Conservation (phyloP, 2,888 invertebrate species). For the Trimorus sp. region DNA sequence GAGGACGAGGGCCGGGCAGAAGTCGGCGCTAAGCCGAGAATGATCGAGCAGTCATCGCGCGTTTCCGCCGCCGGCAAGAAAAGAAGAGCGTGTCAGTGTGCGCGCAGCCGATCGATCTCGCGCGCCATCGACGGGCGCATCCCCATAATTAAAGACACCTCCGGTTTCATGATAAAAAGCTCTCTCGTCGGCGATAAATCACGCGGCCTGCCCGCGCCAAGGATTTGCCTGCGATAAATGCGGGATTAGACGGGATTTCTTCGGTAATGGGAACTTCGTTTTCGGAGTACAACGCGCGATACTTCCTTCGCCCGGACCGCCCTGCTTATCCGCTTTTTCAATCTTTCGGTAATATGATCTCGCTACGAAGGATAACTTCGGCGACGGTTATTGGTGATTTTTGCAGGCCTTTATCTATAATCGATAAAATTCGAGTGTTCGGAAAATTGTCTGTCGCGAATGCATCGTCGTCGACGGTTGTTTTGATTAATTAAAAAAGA, state of each 20-base stretch:
- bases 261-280: constrained; percentile 57
- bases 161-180: constrained; percentile 61
- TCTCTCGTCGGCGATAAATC: constrained; percentile 61
- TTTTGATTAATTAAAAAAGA: too few species aligned
- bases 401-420: too few species aligned
- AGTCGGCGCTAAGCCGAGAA: constrained; percentile 73
- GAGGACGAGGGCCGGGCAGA: constrained; percentile 48
- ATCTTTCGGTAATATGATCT: constrained; percentile 9
- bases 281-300: constrained; percentile 39
- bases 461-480: too few species aligned
- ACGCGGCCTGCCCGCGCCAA: constrained; percentile 48
- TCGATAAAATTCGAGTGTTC: too few species aligned
- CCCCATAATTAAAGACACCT: constrained; percentile 63
- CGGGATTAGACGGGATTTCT: constrained; percentile 58
- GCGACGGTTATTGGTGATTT: too few species aligned
- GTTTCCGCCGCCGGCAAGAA: constrained; percentile 42
- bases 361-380: too few species aligned
- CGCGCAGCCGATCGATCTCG: constrained; percentile 70
- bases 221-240: constrained; percentile 64
- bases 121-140: constrained; percentile 54
- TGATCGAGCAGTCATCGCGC: constrained; percentile 76
- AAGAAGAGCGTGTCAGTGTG: constrained; percentile 61
- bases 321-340: background rate
- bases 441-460: too few species aligned
- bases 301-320: constrained; percentile 3